Percentiles rank a stretch among this genome's conserved stretches.
These are phyloP conservation scores for Nipponia nippon DNA, from an alignment of 2,113 vertebrate species.

Conservation along the genomic window DNA sequence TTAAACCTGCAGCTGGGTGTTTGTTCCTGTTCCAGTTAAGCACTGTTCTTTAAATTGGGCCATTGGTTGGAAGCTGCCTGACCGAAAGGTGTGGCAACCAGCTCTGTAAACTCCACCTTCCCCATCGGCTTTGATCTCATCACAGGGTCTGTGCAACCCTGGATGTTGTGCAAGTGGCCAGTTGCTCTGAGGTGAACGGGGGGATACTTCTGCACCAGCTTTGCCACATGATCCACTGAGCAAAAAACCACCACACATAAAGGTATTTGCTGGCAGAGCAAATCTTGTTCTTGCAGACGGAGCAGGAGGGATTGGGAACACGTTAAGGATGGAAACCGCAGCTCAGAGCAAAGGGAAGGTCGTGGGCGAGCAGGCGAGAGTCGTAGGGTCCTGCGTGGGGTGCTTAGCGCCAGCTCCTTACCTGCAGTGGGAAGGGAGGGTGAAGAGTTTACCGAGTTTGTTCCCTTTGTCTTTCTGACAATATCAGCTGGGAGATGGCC, in stretches of 20 bases:
- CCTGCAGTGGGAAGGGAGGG: not conserved
- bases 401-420: not conserved
- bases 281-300: not conserved
- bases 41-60: not conserved
- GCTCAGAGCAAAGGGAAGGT: not conserved
- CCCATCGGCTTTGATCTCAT: not conserved
- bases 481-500: not conserved
- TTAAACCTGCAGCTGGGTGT: not conserved
- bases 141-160: not conserved
- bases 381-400: no score
- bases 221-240: not conserved
- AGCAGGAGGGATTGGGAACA: not conserved
- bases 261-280: not conserved
- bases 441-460: not conserved
- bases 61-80: not conserved
- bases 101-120: not conserved
- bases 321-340: not conserved
- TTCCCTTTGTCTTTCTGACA: not conserved
- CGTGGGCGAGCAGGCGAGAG: not conserved
- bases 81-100: not conserved
- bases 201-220: not conserved
- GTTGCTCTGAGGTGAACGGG: not conserved
- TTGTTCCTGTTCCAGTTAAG: not conserved
- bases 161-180: not conserved
- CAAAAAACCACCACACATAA: not conserved